Conservation (phyloP, 1,140 invertebrate genomes). For the Orius insidiosus region DNA sequence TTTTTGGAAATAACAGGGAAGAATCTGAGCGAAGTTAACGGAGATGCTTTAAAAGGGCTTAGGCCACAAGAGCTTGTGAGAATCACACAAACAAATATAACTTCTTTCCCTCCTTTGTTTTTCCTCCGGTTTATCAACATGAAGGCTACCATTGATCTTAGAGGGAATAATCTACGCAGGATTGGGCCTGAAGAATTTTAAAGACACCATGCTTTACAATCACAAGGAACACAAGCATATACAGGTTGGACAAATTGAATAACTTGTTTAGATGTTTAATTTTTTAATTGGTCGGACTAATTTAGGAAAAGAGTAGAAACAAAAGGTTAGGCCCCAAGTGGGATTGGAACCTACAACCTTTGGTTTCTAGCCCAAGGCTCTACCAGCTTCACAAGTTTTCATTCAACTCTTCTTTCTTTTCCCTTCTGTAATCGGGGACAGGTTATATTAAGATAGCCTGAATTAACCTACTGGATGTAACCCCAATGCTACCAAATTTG, state of each 20-base stretch:
- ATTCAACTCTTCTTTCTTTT: no score
- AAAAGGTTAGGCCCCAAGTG: not conserved
- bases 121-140: constrained; percentile 57
- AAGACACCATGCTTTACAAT: constrained; percentile 37
- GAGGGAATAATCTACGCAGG: constrained; percentile 60
- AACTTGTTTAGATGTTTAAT: no score
- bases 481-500: no score
- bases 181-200: constrained; percentile 67
- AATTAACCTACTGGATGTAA: no score
- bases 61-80: constrained; percentile 41
- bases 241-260: no score
- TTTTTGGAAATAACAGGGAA: constrained; percentile 61
- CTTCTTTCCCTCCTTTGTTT: constrained; percentile 55
- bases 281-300: no score
- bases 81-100: constrained; percentile 55
- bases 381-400: no score
- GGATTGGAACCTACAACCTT: no score
- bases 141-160: constrained; percentile 62
- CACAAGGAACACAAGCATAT: constrained; percentile 72
- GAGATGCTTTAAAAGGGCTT: constrained; percentile 46
- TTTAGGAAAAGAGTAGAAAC: constrained; percentile 40
- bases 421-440: no score
- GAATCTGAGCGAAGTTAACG: constrained; percentile 45
- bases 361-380: no score
- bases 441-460: no score